Evolutionary conservation across 2,113 vertebrate genomes (phyloP).

Genomic region (Oxyruncus cristatus): DNA sequence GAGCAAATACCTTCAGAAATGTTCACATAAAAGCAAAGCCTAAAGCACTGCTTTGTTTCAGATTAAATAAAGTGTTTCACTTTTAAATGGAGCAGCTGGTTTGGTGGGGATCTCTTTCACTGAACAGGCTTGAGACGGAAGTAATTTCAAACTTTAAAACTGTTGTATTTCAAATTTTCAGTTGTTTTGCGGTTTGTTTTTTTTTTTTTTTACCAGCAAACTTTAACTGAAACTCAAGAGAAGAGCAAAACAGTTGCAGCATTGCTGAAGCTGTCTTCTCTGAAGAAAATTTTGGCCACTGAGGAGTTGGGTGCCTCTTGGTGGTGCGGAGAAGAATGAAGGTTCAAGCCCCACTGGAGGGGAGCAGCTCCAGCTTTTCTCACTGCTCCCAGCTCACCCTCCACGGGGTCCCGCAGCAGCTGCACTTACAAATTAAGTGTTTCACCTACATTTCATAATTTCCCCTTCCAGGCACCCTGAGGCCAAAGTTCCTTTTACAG

Average conservation of each 20-base stretch:
- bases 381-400: background rate
- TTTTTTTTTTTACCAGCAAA: background rate
- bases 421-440: background rate
- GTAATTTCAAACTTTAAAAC: background rate
- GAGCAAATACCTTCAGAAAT: background rate
- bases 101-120: background rate
- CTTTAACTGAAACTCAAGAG: background rate
- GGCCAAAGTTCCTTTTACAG: background rate
- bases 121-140: background rate
- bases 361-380: background rate
- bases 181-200: background rate
- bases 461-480: background rate
- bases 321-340: background rate
- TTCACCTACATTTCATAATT: background rate
- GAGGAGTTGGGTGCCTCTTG: background rate
- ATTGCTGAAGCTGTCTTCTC: background rate
- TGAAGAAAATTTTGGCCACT: background rate
- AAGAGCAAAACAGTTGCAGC: background rate
- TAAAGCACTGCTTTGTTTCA: background rate
- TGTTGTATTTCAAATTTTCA: background rate
- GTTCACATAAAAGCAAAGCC: background rate
- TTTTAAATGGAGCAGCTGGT: background rate
- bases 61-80: constrained; percentile 17
- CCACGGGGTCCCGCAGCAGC: background rate
- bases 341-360: background rate